Percentiles rank a stretch among this genome's conserved stretches.
Evolutionary conservation across 2,888 invertebrate genomes (phyloP).

Genomic region (Neoascia interrupta): DNA sequence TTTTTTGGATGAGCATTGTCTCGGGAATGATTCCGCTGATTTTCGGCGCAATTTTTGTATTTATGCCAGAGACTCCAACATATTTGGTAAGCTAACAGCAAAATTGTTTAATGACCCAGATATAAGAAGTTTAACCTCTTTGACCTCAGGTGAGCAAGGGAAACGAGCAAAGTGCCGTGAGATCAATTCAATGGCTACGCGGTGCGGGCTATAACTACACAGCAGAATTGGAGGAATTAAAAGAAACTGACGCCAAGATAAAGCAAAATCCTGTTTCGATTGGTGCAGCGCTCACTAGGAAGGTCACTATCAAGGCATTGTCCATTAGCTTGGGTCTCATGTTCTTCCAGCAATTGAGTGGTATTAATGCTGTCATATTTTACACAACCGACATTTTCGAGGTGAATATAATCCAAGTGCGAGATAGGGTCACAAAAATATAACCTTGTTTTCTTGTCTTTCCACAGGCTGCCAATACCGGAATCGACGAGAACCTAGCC

Average conservation of each 20-base stretch:
- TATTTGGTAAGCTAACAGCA: slow-evolving; percentile 81
- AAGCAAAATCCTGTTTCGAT: slow-evolving; percentile 82
- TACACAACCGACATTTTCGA: slow-evolving; percentile 88
- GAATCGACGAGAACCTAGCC: slow-evolving; percentile 82
- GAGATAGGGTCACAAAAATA: no score
- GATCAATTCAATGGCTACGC: slow-evolving; percentile 87
- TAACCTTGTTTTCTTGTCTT: slow-evolving; percentile 18
- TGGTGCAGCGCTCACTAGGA: slow-evolving; percentile 82
- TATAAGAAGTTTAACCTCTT: no score
- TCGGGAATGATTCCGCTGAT: slow-evolving; percentile 81
- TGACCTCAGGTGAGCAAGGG: slow-evolving; percentile 81
- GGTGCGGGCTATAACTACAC: slow-evolving; percentile 86
- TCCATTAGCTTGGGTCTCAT: slow-evolving; percentile 89
- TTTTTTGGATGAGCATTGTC: slow-evolving; percentile 76
- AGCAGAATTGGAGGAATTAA: slow-evolving; percentile 83
- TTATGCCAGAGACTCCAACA: slow-evolving; percentile 93
- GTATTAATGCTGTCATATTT: slow-evolving; percentile 91
- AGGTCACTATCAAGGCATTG: slow-evolving; percentile 83
- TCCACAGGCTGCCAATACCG: slow-evolving; percentile 76
- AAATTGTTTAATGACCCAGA: neutral
- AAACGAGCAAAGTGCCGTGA: slow-evolving; percentile 84
- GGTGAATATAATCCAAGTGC: slow-evolving; percentile 78
- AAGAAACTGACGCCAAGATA: slow-evolving; percentile 81
- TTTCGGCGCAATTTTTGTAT: slow-evolving; percentile 86
- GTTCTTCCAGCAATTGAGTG: slow-evolving; percentile 93